A percentile compares a stretch with the other conserved stretches of the same genome.
Conservation (phyloP, 2,113 vertebrate species). For the Saimiri boliviensis region DNA sequence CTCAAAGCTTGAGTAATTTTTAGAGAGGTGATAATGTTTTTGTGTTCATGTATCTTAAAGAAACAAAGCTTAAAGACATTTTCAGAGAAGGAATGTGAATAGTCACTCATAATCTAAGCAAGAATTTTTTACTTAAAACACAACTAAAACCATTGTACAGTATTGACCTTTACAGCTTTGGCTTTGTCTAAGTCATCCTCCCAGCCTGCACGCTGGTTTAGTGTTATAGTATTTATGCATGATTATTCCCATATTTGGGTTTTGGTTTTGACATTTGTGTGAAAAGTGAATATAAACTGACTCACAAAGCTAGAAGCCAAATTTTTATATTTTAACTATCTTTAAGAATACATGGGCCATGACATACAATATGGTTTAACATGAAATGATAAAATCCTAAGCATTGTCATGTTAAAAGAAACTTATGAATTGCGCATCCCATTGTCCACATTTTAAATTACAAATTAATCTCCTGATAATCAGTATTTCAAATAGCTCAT, state of each 20-base stretch:
- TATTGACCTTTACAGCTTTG: background rate
- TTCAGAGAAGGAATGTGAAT: background rate
- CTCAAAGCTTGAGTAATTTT: background rate
- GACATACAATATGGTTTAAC: background rate
- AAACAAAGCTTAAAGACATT: background rate
- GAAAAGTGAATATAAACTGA: background rate
- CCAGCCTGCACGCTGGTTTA: background rate
- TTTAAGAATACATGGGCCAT: background rate
- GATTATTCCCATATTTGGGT: background rate
- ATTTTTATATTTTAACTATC: background rate
- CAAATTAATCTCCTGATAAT: constrained; percentile 32
- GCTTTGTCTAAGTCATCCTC: background rate
- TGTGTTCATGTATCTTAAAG: background rate
- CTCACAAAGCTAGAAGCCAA: background rate
- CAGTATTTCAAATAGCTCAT: constrained; percentile 10
- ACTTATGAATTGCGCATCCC: background rate
- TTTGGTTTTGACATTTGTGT: background rate
- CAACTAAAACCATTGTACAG: background rate
- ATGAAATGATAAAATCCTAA: background rate
- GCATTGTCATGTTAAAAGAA: background rate
- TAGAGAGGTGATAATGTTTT: background rate
- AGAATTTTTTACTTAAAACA: background rate
- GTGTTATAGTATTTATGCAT: background rate
- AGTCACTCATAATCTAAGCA: background rate
- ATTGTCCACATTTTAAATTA: constrained; percentile 35